Percentiles rank a stretch among this genome's conserved stretches.
phyloP scores from a whole-genome alignment of 2,888 invertebrate genomes.

The Gymnosoma rotundatum region DNA sequence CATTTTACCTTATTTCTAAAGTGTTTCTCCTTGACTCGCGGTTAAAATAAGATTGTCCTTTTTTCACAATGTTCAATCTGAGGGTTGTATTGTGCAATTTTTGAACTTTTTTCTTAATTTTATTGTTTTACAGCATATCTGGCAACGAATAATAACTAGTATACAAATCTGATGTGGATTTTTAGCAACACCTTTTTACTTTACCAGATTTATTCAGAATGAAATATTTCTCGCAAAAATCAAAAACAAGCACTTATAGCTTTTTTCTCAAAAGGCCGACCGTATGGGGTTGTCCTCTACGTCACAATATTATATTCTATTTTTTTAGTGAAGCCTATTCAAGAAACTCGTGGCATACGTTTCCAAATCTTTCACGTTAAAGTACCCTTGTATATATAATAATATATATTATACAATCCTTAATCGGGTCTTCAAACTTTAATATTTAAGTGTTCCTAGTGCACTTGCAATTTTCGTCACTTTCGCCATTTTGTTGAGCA shows the following conservation, averaged over 20 bases:
- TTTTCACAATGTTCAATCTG: no score
- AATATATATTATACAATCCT: slow-evolving; percentile 19
- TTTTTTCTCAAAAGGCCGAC: slow-evolving; percentile 25
- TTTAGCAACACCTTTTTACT: not conserved
- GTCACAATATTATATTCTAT: slow-evolving; percentile 19
- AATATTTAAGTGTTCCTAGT: slow-evolving; percentile 43
- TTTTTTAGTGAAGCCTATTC: slow-evolving; percentile 15
- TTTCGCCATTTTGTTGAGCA: slow-evolving; percentile 70
- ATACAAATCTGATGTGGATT: no score
- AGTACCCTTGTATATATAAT: slow-evolving; percentile 2
- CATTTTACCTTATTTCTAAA: no score
- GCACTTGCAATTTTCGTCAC: slow-evolving; percentile 61
- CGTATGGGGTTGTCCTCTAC: slow-evolving; percentile 49
- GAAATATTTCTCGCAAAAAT: no score
- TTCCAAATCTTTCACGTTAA: slow-evolving; percentile 34
- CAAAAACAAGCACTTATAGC: not conserved
- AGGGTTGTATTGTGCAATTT: no score
- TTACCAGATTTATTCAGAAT: not conserved
- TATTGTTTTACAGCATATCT: not conserved
- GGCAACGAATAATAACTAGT: no score
- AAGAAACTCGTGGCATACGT: slow-evolving; percentile 63
- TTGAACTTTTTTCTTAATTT: no score
- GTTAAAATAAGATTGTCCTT: no score
- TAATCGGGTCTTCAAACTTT: slow-evolving; percentile 3
- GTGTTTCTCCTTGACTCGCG: no score